Base-by-base conservation (phyloP, 2,113 vertebrate genomes). In the Nematolebias whitei region DNA sequence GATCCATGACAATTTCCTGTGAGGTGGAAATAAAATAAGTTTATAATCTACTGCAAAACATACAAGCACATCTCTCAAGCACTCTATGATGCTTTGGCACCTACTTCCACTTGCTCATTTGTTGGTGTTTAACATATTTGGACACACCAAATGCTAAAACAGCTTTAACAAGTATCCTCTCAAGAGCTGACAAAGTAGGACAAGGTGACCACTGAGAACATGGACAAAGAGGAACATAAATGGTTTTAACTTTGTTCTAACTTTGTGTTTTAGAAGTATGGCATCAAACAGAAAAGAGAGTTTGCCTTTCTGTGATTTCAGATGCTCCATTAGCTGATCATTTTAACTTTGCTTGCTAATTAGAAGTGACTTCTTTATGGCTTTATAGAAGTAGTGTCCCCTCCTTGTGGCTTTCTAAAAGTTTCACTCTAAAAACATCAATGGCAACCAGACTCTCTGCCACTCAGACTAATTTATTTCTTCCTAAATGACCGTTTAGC, bases 401-500 rank as follows among this genome's bases (percentile, higher is more conserved):
- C 51, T 71, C 45, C 56, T 67, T 20, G 56, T 41, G 49, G 73
- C 60, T 53, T 32, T 41, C 53, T 43, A 24, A 22, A 68, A 68
- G 19, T 66, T 70, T 78, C 26, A 57, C 74, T 80, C 74, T 55
- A 47, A 50, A 85, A 79, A 86, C 69, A 67, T 74, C 76, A 84
- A 85, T 49, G 78, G 66, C 84, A 63, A n/a, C 71, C 48, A 55
- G 71, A 50, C 60, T 2, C 82, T 75, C 63, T 85, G 74, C 83
- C 66, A 85, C 86, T 79, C 65, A 78, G 63, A 67, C 76, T 76
- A 76, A 85, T 80, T 85, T 79, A 87, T 85, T 85, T 77, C 79
- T 71, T 85, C 82, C 87, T 84, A 51, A 83, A 87, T 85, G 63
- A 90, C 89, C 89, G 86, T 90, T 87, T 89, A 88, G 85, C 78